Evolutionary conservation across 1,140 invertebrate species (phyloP), one percentile per base, ranked within the genome.

Genomic region (Meloidogyne hapla): DNA sequence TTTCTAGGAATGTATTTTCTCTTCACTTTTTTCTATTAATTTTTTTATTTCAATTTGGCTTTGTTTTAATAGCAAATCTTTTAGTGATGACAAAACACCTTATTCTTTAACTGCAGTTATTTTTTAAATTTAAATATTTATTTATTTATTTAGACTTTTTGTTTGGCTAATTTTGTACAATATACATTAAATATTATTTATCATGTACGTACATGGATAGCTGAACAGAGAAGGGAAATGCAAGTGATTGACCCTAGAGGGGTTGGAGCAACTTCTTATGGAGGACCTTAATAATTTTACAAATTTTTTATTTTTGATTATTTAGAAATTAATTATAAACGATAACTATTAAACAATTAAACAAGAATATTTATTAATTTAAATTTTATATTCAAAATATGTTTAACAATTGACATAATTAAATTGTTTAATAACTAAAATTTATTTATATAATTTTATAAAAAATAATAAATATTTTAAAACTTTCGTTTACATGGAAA

Each of bases 31-130:
- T 25, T 70, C 77, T 40, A 78, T 78, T 66, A 78, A 72, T 21
- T 80, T 80, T 40, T 78, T 78, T 61, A 78, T 78, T 38, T 81
- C 77, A 1, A 78, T 78, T 74, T 78, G 77, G 77, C 15, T 78
- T 10, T 78, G 66, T 38, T 33, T 69, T 18, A 78, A 80, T 65
- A 61, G 77, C 2, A 75, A 68, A 61, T 12, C 65, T 48, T 78
- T 80, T 26, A 68, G 42, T 21, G 65, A 40, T 26, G 69, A 33
- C 9, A 23, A 33, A 1, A 73, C 71, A n/a, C 1, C 69, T 28
- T 67, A 75, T 48, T 56, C 70, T 1, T 64, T 69, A 26, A 10
- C 56, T 48, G 45, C 62, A 9, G 75, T 75, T 15, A 33, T 25
- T 74, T 42, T 12, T 38, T 42, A 62, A 61, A 10, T 48, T 45